Conservation (phyloP, 2,888 invertebrate species). For the Patella caerulea region DNA sequence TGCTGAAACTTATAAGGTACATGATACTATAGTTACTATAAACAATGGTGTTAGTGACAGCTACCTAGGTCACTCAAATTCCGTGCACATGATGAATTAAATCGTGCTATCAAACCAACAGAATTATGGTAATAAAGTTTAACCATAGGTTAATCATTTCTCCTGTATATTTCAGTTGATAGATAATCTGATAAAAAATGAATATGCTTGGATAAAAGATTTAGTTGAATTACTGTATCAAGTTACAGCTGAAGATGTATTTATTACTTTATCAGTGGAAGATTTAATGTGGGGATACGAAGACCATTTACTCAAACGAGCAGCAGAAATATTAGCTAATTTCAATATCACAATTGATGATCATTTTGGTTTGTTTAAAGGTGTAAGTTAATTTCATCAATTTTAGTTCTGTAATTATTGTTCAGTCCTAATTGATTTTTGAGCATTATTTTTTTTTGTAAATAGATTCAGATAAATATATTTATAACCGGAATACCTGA, state of each 20-base stretch:
- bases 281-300: constrained; percentile 63
- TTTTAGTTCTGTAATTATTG: no score
- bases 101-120: no score
- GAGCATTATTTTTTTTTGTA: no score
- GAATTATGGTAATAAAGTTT: no score
- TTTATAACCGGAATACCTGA: no score
- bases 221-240: constrained; percentile 36
- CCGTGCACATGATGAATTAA: no score
- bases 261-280: constrained; percentile 45
- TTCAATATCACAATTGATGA: constrained; percentile 72
- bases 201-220: constrained; percentile 42
- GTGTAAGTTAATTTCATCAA: constrained; percentile 74
- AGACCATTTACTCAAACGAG: constrained; percentile 48
- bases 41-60: no score
- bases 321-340: constrained; percentile 33
- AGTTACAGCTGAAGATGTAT: constrained; percentile 41
- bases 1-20: no score
- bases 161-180: constrained; percentile 42
- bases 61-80: no score
- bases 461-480: no score
- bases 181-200: constrained; percentile 46
- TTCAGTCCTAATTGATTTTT: no score
- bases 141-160: neutral
- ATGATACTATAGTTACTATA: no score
- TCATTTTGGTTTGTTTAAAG: constrained; percentile 89